Conservation (phyloP, 2,113 vertebrate genomes). For the Epinephelus fuscoguttatus region DNA sequence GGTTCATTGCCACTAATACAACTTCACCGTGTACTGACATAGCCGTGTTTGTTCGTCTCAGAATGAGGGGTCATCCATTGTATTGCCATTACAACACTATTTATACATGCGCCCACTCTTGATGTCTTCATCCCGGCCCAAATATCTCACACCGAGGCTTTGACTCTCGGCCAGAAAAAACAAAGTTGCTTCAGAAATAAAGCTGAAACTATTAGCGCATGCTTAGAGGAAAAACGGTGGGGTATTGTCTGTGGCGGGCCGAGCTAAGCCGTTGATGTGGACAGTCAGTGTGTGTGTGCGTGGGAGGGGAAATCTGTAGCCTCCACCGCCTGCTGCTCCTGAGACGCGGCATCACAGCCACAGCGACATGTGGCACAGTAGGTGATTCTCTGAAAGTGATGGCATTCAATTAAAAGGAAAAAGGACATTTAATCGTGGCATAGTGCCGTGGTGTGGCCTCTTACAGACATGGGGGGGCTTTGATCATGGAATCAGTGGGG, state of each 20-base stretch:
- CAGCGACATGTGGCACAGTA: slow-evolving; percentile 44
- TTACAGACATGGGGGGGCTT: slow-evolving; percentile 46
- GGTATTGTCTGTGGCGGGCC: slow-evolving; percentile 54
- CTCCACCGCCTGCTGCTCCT: slow-evolving; percentile 42
- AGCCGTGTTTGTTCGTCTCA: slow-evolving; percentile 45
- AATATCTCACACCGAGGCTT: slow-evolving; percentile 58
- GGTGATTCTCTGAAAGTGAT: slow-evolving; percentile 72
- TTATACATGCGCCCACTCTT: slow-evolving; percentile 59
- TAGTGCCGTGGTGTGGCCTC: slow-evolving; percentile 37
- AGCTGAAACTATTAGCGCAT: slow-evolving; percentile 68
- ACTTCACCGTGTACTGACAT: slow-evolving; percentile 30
- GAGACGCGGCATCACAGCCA: slow-evolving; percentile 50
- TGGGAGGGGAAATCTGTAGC: slow-evolving; percentile 12
- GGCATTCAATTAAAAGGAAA: slow-evolving; percentile 73
- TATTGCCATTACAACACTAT: slow-evolving; percentile 45
- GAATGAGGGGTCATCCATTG: slow-evolving; percentile 36
- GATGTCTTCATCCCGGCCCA: slow-evolving; percentile 67
- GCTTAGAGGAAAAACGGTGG: slow-evolving; percentile 48
- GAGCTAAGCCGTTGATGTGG: slow-evolving; percentile 54
- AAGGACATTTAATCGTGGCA: slow-evolving; percentile 65
- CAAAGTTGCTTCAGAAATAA: slow-evolving; percentile 61
- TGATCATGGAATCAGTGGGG: slow-evolving; percentile 56
- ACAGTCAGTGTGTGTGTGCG: slow-evolving; percentile 18
- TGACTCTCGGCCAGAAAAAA: slow-evolving; percentile 68
- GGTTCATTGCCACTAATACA: slow-evolving; percentile 48